phyloP scores from a whole-genome alignment of 2,888 invertebrate species.

The Campoletis raptor region DNA sequence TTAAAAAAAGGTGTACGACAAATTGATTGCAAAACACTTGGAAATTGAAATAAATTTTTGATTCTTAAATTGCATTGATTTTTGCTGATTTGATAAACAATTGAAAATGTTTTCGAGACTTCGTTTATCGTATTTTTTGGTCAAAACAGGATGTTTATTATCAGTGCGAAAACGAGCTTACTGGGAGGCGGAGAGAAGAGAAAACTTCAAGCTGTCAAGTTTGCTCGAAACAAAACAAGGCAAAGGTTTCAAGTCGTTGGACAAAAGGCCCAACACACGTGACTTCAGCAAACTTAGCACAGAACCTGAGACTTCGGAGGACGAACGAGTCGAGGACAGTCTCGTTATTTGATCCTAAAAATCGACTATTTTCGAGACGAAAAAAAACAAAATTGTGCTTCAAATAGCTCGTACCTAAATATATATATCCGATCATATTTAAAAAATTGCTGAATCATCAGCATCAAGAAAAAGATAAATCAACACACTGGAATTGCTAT shows the following conservation, averaged over 20 bases:
- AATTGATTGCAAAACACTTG: background rate
- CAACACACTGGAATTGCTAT: constrained; percentile 35
- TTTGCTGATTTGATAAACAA: background rate
- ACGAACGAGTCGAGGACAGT: constrained; percentile 80
- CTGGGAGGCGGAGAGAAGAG: constrained; percentile 80
- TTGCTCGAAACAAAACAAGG: constrained; percentile 87
- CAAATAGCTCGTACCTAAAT: constrained; percentile 21
- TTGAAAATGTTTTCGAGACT: background rate
- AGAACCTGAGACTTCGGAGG: constrained; percentile 84
- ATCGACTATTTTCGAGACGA: background rate
- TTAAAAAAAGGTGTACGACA: background rate
- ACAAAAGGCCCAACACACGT: constrained; percentile 82
- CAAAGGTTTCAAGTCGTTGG: constrained; percentile 85
- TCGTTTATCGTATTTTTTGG: constrained; percentile 33
- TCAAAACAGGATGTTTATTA: constrained; percentile 80
- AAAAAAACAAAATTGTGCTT: constrained; percentile 14
- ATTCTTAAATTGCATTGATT: background rate
- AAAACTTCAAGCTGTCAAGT: constrained; percentile 88
- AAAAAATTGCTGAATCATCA: constrained; percentile 27
- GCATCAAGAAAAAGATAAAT: constrained; percentile 5
- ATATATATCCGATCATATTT: background rate
- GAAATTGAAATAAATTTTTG: background rate
- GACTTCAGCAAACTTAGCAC: constrained; percentile 83
- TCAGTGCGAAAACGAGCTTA: constrained; percentile 79
- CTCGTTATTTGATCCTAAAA: constrained; percentile 71